Percentiles rank a stretch among this genome's conserved stretches.
Evolutionary conservation across 2,797 vertebrate genomes (phyloP).

Genomic region (Pangasius krempfi): DNA sequence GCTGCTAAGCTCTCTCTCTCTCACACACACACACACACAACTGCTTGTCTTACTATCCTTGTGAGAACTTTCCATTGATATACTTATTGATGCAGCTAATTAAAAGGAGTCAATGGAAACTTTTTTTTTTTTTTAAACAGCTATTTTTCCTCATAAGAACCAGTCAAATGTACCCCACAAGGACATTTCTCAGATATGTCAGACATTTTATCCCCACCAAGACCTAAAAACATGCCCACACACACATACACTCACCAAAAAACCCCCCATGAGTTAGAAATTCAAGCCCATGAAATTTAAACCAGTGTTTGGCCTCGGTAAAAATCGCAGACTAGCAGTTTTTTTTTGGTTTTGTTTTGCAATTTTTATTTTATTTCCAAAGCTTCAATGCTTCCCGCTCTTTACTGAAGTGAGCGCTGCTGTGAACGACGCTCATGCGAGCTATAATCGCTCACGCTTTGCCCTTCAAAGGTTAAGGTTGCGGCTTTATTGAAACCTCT

Average conservation of each 20-base stretch:
- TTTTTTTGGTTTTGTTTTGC: neutral
- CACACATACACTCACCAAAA: neutral
- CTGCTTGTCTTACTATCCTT: neutral
- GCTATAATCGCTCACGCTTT: neutral
- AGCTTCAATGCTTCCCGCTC: neutral
- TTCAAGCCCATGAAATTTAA: neutral
- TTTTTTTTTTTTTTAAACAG: neutral
- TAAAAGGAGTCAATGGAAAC: neutral
- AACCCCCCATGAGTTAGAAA: neutral
- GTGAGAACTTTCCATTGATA: neutral
- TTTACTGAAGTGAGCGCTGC: neutral
- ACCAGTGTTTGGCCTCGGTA: neutral
- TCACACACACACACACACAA: constrained; percentile 8
- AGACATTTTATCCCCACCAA: neutral
- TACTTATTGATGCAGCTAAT: neutral
- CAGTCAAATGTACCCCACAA: neutral
- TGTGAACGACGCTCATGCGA: neutral
- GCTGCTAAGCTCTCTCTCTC: neutral
- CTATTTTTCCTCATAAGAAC: no score
- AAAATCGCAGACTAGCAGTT: neutral
- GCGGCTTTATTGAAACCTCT: neutral
- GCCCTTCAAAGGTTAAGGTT: neutral
- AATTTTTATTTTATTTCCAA: neutral
- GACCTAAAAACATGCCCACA: neutral
- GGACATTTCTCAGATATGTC: neutral